These are phyloP conservation scores for Sycophaga agraensis DNA, from an alignment of 1,140 invertebrate species.

Conservation along the genomic window DNA sequence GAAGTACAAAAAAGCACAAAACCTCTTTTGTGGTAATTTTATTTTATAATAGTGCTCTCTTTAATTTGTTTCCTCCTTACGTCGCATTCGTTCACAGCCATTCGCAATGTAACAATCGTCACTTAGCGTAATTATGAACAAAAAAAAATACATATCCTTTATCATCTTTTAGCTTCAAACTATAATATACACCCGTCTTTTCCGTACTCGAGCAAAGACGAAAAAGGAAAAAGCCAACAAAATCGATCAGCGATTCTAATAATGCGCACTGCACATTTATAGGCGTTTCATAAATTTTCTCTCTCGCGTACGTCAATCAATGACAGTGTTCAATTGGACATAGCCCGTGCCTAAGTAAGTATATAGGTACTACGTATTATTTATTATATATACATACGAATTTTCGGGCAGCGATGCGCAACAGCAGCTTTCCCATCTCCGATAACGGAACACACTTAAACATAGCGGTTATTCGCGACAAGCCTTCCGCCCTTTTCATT, in stretches of 20 bases:
- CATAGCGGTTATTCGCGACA: background rate
- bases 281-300: no score
- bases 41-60: no score
- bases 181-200: background rate
- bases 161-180: background rate
- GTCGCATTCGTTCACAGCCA: slow-evolving; percentile 35
- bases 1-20: no score
- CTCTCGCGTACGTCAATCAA: no score
- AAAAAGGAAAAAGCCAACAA: background rate
- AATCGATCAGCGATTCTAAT: background rate
- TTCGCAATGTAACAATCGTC: slow-evolving; percentile 30
- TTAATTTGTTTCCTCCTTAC: no score
- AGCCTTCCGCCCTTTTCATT: background rate
- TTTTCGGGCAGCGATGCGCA: background rate
- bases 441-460: background rate
- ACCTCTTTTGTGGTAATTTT: no score
- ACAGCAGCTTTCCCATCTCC: background rate
- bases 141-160: background rate
- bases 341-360: no score
- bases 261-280: background rate
- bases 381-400: slow-evolving; percentile 1
- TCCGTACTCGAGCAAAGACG: background rate
- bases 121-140: background rate
- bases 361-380: no score
- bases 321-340: no score